Evolutionary conservation across 2,888 invertebrate genomes (phyloP).

Genomic region (Cheilosia variabilis): DNA sequence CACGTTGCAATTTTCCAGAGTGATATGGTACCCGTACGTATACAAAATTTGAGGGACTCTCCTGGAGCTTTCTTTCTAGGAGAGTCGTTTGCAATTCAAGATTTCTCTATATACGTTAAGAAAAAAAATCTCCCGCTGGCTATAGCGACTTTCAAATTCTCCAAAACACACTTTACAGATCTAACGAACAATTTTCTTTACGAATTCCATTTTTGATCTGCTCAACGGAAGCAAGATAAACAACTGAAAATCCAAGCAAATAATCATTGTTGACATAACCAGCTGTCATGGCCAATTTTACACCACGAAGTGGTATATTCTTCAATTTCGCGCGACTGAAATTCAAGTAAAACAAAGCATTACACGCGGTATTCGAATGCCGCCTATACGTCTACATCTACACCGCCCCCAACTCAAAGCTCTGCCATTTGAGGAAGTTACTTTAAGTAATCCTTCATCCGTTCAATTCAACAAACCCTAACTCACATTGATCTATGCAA

Average conservation of each 20-base stretch:
- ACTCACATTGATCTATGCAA: conserved; percentile 59
- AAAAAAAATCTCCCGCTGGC: too few relatives aligned
- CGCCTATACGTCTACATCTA: not conserved
- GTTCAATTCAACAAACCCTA: conserved; percentile 49
- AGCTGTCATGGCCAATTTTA: conserved; percentile 59
- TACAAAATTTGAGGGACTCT: too few relatives aligned
- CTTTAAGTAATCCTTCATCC: conserved; percentile 37
- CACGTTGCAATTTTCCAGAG: too few relatives aligned
- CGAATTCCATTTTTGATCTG: not conserved
- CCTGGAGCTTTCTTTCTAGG: too few relatives aligned
- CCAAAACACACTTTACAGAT: too few relatives aligned
- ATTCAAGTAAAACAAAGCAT: conserved; percentile 23
- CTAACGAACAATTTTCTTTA: not conserved
- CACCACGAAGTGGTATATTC: not conserved
- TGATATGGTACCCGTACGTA: too few relatives aligned
- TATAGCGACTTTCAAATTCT: too few relatives aligned
- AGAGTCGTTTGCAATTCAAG: too few relatives aligned
- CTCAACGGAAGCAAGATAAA: conserved; percentile 14
- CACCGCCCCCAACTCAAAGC: not conserved
- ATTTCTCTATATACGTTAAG: too few relatives aligned
- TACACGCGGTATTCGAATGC: not conserved
- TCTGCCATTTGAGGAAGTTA: conserved; percentile 8
- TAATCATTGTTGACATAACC: conserved; percentile 43
- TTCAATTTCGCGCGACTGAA: not conserved
- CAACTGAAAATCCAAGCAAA: conserved; percentile 19